These are phyloP conservation scores for Orchestia grillus DNA, from an alignment of 1,140 invertebrate species.

Conservation along the genomic window DNA sequence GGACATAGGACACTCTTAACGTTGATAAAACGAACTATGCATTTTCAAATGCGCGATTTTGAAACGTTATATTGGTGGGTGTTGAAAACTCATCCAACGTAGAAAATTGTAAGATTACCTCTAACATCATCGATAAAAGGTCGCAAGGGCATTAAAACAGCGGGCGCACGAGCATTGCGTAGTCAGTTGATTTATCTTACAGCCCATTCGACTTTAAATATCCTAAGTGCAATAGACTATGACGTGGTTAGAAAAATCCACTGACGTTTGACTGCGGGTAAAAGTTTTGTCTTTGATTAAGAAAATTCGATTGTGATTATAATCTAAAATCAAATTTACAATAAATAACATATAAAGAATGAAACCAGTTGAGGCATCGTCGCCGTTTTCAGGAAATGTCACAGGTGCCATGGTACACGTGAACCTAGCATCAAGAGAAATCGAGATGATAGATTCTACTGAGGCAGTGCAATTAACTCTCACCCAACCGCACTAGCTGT, in stretches of 20 bases:
- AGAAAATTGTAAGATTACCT: not conserved
- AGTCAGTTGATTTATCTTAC: not conserved
- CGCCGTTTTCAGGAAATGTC: too few relatives aligned
- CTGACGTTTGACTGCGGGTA: not conserved
- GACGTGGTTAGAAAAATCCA: not conserved
- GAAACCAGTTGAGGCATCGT: not conserved
- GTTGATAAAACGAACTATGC: not conserved
- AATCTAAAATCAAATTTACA: not conserved
- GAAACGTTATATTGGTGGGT: not conserved
- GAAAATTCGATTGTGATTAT: not conserved
- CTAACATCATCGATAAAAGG: not conserved
- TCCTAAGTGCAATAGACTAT: not conserved
- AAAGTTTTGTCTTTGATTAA: not conserved
- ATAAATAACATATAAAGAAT: not conserved
- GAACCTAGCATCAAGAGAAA: too few relatives aligned
- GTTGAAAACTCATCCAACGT: not conserved
- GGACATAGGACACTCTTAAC: not conserved
- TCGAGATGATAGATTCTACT: not conserved
- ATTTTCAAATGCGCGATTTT: not conserved
- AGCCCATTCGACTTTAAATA: not conserved
- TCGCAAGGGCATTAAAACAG: not conserved
- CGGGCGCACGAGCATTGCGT: not conserved
- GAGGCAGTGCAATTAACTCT: not conserved
- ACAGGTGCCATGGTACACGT: too few relatives aligned
- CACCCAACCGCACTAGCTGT: too few relatives aligned